Evolutionary conservation across 2,797 vertebrate species (phyloP).

Genomic region (Mycteria americana): DNA sequence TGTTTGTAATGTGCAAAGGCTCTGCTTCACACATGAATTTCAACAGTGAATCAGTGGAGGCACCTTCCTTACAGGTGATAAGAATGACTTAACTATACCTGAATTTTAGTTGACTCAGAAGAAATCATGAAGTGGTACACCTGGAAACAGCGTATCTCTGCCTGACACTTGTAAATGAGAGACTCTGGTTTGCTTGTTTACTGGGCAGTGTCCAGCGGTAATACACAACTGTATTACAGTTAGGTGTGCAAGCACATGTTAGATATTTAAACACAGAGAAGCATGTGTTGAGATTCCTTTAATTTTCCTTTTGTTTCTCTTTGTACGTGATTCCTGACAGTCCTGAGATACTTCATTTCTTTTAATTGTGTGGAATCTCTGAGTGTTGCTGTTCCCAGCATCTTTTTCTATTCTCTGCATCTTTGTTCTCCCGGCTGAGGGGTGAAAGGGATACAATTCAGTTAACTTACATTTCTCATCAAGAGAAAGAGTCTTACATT

Average conservation of each 20-base stretch:
- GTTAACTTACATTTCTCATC: background rate
- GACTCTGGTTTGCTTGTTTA: background rate
- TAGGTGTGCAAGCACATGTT: background rate
- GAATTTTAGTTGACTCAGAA: background rate
- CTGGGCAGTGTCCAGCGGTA: background rate
- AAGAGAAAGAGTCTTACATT: background rate
- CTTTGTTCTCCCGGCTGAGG: background rate
- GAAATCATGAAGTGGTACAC: background rate
- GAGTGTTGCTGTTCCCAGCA: background rate
- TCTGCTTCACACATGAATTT: background rate
- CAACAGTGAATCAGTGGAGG: background rate
- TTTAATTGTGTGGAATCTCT: background rate
- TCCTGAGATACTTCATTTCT: background rate
- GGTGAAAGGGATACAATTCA: background rate
- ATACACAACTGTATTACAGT: background rate
- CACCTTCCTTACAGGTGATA: background rate
- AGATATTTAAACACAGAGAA: background rate
- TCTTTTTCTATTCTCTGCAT: background rate
- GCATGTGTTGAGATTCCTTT: background rate
- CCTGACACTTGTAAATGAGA: background rate
- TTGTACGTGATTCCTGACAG: background rate
- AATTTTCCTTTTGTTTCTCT: background rate
- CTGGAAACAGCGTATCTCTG: background rate
- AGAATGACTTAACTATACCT: background rate
- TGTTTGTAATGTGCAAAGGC: background rate